phyloP scores from a whole-genome alignment of 2,888 invertebrate genomes.

The Drosophila mayaguana region DNA sequence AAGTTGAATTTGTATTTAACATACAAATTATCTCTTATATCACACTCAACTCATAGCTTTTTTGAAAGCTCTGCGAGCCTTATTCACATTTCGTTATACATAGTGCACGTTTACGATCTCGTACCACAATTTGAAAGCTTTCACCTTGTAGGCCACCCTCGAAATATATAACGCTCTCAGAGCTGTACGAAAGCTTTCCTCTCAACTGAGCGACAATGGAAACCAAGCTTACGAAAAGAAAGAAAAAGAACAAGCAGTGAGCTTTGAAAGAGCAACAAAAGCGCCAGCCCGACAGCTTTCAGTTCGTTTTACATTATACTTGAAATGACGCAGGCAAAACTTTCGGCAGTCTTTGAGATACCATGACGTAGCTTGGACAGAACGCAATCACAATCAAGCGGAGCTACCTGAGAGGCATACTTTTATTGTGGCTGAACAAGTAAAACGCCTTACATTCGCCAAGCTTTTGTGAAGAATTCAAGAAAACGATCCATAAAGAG shows the following conservation, averaged over 20 bases:
- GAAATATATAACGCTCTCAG: conserved; percentile 5
- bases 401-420: background rate
- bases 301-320: conserved; percentile 50
- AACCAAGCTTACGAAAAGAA: conserved; percentile 54
- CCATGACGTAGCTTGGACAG: conserved; percentile 63
- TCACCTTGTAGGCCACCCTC: conserved; percentile 34
- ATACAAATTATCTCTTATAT: conserved; percentile 7
- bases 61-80: conserved; percentile 41
- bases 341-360: conserved; percentile 63
- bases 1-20: conserved; percentile 6
- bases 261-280: conserved; percentile 53
- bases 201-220: conserved; percentile 23
- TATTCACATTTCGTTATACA: background rate
- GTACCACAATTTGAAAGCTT: conserved; percentile 25
- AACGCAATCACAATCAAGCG: conserved; percentile 33
- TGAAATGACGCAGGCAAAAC: conserved; percentile 57
- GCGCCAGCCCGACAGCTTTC: conserved; percentile 45
- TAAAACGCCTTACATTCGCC: conserved; percentile 12
- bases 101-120: conserved; percentile 32
- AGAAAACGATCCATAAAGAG: conserved; percentile 27
- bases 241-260: conserved; percentile 21
- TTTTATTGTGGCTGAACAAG: conserved; percentile 1
- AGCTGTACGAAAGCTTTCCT: conserved; percentile 16
- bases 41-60: background rate
- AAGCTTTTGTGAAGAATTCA: conserved; percentile 45